Evolutionary conservation across 2,113 vertebrate species (phyloP).

Genomic region (Pseudopipra pipra): DNA sequence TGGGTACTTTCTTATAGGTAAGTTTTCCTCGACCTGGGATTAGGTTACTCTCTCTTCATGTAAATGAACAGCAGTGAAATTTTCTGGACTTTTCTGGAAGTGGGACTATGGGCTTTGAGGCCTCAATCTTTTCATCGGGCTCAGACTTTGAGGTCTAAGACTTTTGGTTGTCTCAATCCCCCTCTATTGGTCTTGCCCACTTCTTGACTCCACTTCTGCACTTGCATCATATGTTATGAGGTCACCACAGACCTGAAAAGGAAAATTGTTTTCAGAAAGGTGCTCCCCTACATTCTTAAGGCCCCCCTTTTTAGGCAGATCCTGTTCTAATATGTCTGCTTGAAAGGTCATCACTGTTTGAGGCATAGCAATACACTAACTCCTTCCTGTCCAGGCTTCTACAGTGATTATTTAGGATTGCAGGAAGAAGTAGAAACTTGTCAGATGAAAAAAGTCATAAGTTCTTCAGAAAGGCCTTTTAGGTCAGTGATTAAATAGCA

Average conservation of each 20-base stretch:
- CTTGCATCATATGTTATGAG: rapidly evolving
- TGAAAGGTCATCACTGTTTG: not conserved
- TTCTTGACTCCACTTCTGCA: not conserved
- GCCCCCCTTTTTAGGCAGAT: not conserved
- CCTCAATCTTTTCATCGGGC: not conserved
- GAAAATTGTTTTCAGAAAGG: not conserved
- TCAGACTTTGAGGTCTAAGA: not conserved
- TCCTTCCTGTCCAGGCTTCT: not conserved
- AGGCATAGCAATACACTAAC: not conserved
- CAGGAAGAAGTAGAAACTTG: not conserved
- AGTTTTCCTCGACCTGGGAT: not conserved
- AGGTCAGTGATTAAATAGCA: not conserved
- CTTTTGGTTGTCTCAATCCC: not conserved
- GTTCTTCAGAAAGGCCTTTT: not conserved
- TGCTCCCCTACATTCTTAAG: not conserved
- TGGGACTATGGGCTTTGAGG: not conserved
- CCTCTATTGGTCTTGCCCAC: not conserved
- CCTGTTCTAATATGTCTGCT: not conserved
- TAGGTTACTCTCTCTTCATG: not conserved
- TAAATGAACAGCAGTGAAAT: too few species aligned
- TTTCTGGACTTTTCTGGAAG: not conserved
- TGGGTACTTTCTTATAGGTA: rapidly evolving
- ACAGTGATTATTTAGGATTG: not conserved
- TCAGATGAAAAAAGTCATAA: not conserved
- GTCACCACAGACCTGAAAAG: not conserved